Conservation (phyloP, 2,113 vertebrate genomes). For the Microcebus ravelobensis region DNA sequence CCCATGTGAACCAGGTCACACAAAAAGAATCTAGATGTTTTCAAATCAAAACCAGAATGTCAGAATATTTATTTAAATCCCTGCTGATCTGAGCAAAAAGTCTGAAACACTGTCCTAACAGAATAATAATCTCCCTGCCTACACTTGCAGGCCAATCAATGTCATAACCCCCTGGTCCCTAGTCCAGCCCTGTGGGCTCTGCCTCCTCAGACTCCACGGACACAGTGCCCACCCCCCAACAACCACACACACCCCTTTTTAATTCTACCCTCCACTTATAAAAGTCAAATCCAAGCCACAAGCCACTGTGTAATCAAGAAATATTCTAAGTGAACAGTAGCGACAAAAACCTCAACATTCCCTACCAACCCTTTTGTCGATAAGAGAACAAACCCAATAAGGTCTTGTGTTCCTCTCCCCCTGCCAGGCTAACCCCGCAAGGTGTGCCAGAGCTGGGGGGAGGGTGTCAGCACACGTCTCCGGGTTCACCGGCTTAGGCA, state of each 20-base stretch:
- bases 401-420: background rate
- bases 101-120: background rate
- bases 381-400: background rate
- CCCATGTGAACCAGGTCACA: background rate
- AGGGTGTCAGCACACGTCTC: background rate
- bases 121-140: background rate
- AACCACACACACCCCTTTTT: background rate
- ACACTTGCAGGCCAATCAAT: background rate
- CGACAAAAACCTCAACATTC: background rate
- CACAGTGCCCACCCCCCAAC: too few relatives aligned
- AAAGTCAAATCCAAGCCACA: background rate
- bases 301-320: background rate
- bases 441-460: background rate
- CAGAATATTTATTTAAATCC: background rate
- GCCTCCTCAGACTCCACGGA: background rate
- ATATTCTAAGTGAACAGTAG: background rate
- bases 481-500: background rate
- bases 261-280: background rate
- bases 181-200: background rate
- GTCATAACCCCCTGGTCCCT: background rate
- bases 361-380: background rate
- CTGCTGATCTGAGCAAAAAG: background rate
- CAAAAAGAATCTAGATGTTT: background rate
- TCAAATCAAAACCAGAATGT: background rate
- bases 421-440: background rate